phyloP scores from a whole-genome alignment of 1,140 invertebrate species.

The Eufriesea mexicana region DNA sequence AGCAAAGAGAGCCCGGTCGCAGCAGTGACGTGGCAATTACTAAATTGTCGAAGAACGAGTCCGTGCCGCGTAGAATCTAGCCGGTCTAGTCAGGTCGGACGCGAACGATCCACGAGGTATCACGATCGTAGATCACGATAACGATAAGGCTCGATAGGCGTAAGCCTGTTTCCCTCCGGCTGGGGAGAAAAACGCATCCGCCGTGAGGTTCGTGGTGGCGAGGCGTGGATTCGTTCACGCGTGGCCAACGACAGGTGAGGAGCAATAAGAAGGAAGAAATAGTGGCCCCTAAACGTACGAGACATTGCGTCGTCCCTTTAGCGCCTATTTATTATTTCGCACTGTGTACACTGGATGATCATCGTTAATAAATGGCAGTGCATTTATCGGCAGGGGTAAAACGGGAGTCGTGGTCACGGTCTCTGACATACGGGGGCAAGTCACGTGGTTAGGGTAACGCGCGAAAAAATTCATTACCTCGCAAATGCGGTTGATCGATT shows the following conservation, averaged over 20 bases:
- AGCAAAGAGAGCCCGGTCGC: no score
- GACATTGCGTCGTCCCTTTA: conserved; percentile 31
- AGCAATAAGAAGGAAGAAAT: conserved; percentile 57
- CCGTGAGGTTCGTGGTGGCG: neutral
- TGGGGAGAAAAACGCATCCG: conserved; percentile 27
- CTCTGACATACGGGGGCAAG: conserved; percentile 29
- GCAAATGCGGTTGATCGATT: conserved; percentile 8
- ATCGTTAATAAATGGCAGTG: conserved; percentile 20
- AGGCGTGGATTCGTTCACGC: conserved; percentile 43
- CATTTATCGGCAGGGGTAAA: neutral
- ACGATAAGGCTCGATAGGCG: conserved; percentile 28
- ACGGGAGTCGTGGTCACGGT: neutral
- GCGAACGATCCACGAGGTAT: conserved; percentile 12
- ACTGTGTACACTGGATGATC: conserved; percentile 23
- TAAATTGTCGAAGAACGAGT: conserved; percentile 17
- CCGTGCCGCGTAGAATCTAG: conserved; percentile 1
- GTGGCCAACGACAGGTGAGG: conserved; percentile 53
- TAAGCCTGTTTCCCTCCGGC: conserved; percentile 25
- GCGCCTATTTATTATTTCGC: conserved; percentile 50
- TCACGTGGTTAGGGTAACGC: conserved; percentile 11
- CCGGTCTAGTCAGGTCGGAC: neutral
- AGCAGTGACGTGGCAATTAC: conserved; percentile 12
- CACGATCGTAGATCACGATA: conserved; percentile 50
- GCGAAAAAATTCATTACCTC: conserved; percentile 38
- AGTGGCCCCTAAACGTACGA: conserved; percentile 39